Evolutionary conservation across 2,113 vertebrate species (phyloP), one percentile per base, ranked within the genome.

Genomic region (Scolopax mira): DNA sequence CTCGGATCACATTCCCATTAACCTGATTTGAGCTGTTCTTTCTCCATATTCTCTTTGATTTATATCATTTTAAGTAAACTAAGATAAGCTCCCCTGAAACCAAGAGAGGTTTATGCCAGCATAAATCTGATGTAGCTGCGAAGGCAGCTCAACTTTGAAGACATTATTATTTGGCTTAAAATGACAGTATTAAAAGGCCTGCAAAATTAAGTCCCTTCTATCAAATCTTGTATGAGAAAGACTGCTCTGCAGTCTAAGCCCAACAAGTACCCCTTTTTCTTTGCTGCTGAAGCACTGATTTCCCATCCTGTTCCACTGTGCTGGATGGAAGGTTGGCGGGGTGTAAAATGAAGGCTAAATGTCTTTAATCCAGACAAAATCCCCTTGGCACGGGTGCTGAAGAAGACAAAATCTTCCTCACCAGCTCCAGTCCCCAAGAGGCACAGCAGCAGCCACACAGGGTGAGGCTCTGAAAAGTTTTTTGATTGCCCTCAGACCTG

Each of bases 11-110:
- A 0, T 91, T 94, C 64, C 66, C 72, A 91, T 88, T 93, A 95
- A 88, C 55, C 64, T 90, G 55, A 55, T 88, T 88, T 66, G 60
- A 93, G 85, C 35, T 73, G 37, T 46, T 72, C 49, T 84, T 60
- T 90, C 87, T 64, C 87, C 64, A 52, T 67, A 86, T 51, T 96
- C 19, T 18, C 19, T 88, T 90, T 91, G 93, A 94, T 88, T 97
- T 88, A 81, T 48, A 83, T 22, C 15, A 57, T 17, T 80, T 80
- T 67, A 89, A 91, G 73, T 92, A 95, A 93, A 92, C 87, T 54
- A 65, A 84, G 84, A 92, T 94, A 88, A 90, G 48, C 51, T 90
- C 79, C 39, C 60, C 72, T 90, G 90, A 92, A 92, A 91, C 77
- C 35, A 83, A 44, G 60, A 35, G 33, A 78, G 8, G 23, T 93